A percentile compares a stretch with the other conserved stretches of the same genome.
phyloP scores from a whole-genome alignment of 2,888 invertebrate genomes.

The Monochamus alternatus region DNA sequence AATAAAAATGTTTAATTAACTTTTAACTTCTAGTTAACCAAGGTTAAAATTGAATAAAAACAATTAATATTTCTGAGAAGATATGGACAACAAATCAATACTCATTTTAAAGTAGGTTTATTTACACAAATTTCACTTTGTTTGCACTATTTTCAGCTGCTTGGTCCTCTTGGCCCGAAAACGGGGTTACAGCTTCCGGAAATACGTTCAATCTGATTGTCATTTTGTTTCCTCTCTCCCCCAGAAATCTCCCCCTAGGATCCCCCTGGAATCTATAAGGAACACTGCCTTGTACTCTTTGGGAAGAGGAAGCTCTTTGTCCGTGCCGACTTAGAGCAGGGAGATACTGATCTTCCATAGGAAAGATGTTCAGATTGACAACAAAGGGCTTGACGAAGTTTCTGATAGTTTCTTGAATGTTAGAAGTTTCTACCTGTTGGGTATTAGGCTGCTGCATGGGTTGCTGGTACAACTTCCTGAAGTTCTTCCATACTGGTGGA shows the following conservation, averaged over 20 bases:
- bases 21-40: no score
- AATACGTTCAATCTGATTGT: conserved; percentile 58
- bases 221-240: conserved; percentile 48
- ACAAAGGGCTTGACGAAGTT: conserved; percentile 49
- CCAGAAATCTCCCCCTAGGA: not conserved
- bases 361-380: conserved; percentile 58
- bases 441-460: conserved; percentile 15
- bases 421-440: conserved; percentile 36
- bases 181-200: conserved; percentile 43
- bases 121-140: conserved; percentile 25
- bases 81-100: not conserved
- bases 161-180: not conserved
- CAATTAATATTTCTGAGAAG: not conserved
- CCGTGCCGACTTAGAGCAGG: not conserved
- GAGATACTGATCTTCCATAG: conserved; percentile 46
- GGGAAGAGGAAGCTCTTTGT: conserved; percentile 7
- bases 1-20: no score
- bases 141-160: conserved; percentile 15
- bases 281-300: conserved; percentile 5
- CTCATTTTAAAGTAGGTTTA: not conserved
- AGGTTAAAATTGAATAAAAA: no score
- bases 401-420: conserved; percentile 43
- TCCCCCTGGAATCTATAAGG: conserved; percentile 10
- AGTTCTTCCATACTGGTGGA: conserved; percentile 64
- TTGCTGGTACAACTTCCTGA: conserved; percentile 41